A percentile compares a stretch with the other conserved stretches of the same genome.
Conservation (phyloP, 2,797 vertebrate species). For the Acanthurus tractus region DNA sequence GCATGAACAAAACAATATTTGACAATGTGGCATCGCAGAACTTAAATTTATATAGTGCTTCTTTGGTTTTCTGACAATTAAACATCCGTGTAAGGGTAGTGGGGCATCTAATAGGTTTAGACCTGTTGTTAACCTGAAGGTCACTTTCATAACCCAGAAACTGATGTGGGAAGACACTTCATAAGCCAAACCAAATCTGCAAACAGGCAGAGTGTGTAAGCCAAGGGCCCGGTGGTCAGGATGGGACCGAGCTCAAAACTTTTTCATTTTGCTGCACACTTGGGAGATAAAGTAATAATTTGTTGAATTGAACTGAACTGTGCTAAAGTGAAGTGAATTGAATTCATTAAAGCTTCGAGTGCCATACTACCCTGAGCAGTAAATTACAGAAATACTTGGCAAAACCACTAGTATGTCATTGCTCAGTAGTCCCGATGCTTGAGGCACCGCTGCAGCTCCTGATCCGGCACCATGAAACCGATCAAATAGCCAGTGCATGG, state of each 20-base stretch:
- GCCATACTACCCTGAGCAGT: not conserved
- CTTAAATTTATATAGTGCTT: not conserved
- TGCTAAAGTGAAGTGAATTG: not conserved
- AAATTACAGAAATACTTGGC: constrained; percentile 18
- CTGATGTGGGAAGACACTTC: not conserved
- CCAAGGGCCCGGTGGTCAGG: not conserved
- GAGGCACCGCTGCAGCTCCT: constrained; percentile 32
- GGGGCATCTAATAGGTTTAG: not conserved
- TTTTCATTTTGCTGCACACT: constrained; percentile 10
- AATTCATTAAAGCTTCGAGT: not conserved
- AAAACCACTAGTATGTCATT: constrained; percentile 22
- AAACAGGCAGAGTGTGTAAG: not conserved
- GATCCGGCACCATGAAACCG: constrained; percentile 47
- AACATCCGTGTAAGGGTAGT: not conserved
- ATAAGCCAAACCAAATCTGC: not conserved
- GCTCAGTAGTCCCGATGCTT: constrained; percentile 18
- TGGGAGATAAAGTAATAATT: not conserved
- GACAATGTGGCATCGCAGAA: not conserved
- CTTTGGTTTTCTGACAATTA: not conserved
- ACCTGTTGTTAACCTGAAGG: not conserved
- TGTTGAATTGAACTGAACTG: constrained; percentile 1
- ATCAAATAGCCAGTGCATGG: constrained; percentile 67
- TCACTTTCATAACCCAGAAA: constrained; percentile 1
- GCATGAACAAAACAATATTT: not conserved
- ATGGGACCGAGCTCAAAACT: not conserved